Evolutionary conservation across 2,888 invertebrate genomes (phyloP).

Genomic region (Steromphala cineraria): DNA sequence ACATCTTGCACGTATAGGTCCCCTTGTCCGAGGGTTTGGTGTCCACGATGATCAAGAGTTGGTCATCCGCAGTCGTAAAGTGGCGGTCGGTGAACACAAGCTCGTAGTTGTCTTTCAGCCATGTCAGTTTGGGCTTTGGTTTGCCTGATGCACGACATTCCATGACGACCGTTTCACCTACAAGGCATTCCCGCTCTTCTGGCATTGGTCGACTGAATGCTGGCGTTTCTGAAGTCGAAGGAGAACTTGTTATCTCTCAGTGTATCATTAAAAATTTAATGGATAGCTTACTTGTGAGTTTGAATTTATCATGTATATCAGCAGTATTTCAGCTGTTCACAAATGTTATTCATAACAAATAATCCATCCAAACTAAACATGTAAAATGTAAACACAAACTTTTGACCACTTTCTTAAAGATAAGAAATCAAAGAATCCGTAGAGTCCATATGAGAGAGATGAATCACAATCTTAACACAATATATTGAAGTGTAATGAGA

Average conservation of each 20-base stretch:
- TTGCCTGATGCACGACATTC: constrained; percentile 91
- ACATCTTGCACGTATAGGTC: constrained; percentile 91
- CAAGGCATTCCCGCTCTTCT: constrained; percentile 84
- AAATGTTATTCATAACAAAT: no score
- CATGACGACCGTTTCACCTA: constrained; percentile 89
- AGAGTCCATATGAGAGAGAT: no score
- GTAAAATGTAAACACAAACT: no score
- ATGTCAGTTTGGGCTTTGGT: constrained; percentile 86
- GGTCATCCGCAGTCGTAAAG: constrained; percentile 90
- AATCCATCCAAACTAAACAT: no score
- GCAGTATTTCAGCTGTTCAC: no score
- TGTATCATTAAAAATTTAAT: no score
- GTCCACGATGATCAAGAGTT: constrained; percentile 90
- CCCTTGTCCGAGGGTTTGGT: constrained; percentile 88
- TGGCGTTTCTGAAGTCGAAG: constrained; percentile 83
- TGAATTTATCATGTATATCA: no score
- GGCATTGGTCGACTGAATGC: constrained; percentile 90
- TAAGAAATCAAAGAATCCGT: no score
- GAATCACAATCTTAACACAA: no score
- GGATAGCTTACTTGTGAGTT: no score
- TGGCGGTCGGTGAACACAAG: constrained; percentile 86
- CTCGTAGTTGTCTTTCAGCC: constrained; percentile 89
- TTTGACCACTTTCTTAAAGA: no score
- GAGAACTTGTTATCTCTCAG: neutral
- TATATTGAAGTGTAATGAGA: no score